Conservation (phyloP, 2,113 vertebrate species). For the Noturus placidus region DNA sequence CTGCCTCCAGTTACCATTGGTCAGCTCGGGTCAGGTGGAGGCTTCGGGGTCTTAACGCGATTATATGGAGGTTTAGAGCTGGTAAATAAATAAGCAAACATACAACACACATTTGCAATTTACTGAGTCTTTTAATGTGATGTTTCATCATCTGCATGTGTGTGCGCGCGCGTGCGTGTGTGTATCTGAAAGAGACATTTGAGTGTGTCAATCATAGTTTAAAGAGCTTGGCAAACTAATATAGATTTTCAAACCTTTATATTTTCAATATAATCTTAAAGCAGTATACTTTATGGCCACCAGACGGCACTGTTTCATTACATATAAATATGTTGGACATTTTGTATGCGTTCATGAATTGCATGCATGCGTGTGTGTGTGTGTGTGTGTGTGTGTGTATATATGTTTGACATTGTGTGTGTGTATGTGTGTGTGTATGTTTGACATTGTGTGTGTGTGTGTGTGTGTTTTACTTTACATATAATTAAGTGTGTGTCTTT, state of each 20-base stretch:
- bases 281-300: background rate
- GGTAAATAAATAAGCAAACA: background rate
- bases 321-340: background rate
- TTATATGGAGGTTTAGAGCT: background rate
- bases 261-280: too few relatives aligned
- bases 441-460: conserved; percentile 4
- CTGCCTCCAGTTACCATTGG: background rate
- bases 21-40: conserved; percentile 4
- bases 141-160: background rate
- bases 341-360: background rate
- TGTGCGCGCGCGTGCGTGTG: background rate
- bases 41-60: background rate
- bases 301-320: conserved; percentile 33
- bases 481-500: background rate
- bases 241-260: background rate
- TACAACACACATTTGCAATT: background rate
- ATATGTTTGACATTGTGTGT: background rate
- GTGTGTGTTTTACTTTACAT: background rate
- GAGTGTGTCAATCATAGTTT: background rate
- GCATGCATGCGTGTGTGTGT: background rate
- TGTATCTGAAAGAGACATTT: background rate
- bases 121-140: background rate
- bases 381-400: background rate
- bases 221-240: background rate
- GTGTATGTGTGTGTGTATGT: background rate